A percentile compares a stretch with the other conserved stretches of the same genome.
Evolutionary conservation across 2,888 invertebrate species (phyloP).

Genomic region (Halocaridina rubra): DNA sequence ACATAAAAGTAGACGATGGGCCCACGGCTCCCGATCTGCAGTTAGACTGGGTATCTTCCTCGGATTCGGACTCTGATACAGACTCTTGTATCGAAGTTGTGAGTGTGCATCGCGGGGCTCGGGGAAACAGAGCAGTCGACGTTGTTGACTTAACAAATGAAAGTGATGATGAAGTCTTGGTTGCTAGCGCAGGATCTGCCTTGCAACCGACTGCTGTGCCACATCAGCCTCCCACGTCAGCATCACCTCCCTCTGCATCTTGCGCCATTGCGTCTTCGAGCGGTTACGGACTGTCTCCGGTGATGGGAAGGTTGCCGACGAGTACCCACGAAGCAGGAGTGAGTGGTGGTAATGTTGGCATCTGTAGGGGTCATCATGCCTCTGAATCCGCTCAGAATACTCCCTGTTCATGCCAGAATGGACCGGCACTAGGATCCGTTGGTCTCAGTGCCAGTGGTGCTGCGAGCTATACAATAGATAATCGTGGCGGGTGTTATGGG

Average conservation of each 20-base stretch:
- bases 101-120: slow-evolving; percentile 66
- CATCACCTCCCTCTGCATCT: background rate
- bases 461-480: slow-evolving; percentile 40
- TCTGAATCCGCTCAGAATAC: slow-evolving; percentile 9
- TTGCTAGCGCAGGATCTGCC: background rate
- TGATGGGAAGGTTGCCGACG: slow-evolving; percentile 15
- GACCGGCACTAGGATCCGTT: slow-evolving; percentile 36
- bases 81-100: slow-evolving; percentile 71
- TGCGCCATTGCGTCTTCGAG: slow-evolving; percentile 27
- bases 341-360: background rate
- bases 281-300: slow-evolving; percentile 15
- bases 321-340: background rate
- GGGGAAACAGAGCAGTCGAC: slow-evolving; percentile 68
- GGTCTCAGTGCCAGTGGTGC: slow-evolving; percentile 50
- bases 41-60: slow-evolving; percentile 77
- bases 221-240: background rate
- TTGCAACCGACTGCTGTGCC: background rate
- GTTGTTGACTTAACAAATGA: slow-evolving; percentile 75
- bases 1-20: slow-evolving; percentile 67
- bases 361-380: slow-evolving; percentile 28
- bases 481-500: slow-evolving; percentile 46
- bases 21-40: slow-evolving; percentile 81
- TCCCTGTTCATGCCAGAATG: slow-evolving; percentile 33
- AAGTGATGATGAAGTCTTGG: slow-evolving; percentile 57
- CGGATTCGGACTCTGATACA: slow-evolving; percentile 68